phyloP scores from a whole-genome alignment of 2,113 vertebrate genomes.

The Manacus vitellinus region DNA sequence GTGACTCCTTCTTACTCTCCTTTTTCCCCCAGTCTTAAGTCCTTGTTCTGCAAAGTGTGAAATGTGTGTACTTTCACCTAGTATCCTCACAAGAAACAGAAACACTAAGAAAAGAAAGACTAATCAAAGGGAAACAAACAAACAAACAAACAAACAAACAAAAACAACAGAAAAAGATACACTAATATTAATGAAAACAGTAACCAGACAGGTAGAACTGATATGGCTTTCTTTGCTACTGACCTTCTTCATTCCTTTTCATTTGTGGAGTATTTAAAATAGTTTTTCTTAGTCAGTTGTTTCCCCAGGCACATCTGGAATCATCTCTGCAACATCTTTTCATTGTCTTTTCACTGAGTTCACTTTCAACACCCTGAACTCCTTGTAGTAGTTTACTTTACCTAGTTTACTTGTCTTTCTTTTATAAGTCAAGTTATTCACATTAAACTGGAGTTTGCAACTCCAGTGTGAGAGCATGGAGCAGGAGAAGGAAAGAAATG shows the following conservation, averaged over 20 bases:
- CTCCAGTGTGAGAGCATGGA: neutral
- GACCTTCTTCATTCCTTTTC: neutral
- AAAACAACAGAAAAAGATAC: neutral
- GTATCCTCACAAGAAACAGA: neutral
- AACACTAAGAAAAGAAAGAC: neutral
- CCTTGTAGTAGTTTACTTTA: neutral
- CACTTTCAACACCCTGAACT: neutral
- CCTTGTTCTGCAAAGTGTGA: neutral
- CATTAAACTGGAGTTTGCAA: neutral
- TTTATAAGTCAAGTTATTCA: neutral
- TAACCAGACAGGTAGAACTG: neutral
- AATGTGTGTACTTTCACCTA: neutral
- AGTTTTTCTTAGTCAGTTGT: neutral
- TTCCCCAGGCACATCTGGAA: neutral
- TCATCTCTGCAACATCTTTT: neutral
- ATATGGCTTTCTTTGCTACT: neutral
- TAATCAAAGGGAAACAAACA: neutral
- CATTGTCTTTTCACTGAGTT: neutral
- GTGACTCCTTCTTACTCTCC: neutral
- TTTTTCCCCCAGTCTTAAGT: neutral
- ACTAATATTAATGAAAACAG: neutral
- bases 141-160: neutral
- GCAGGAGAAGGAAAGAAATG: neutral
- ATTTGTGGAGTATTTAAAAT: neutral
- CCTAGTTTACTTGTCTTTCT: neutral